These are phyloP conservation scores for Phasia obesa DNA, from an alignment of 2,888 invertebrate species.

Conservation along the genomic window DNA sequence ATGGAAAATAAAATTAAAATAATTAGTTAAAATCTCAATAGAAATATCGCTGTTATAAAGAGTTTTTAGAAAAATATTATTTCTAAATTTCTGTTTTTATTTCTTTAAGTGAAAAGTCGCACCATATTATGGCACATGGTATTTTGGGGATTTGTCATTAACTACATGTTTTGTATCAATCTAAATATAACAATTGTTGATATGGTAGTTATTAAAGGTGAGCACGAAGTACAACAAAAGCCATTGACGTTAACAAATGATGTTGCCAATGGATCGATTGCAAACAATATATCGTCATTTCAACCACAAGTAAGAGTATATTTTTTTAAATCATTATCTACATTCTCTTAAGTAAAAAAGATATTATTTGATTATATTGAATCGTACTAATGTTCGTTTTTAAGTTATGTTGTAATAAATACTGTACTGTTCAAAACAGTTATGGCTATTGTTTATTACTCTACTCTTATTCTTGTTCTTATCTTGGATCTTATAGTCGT, in stretches of 20 bases:
- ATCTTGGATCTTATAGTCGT: no score
- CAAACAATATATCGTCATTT: conserved; percentile 11
- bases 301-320: conserved; percentile 18
- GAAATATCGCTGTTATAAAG: background rate
- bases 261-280: background rate
- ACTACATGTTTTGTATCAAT: conserved; percentile 87
- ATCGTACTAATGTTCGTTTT: background rate
- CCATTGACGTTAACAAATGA: background rate
- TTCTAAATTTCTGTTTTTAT: background rate
- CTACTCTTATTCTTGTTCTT: no score
- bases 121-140: conserved; percentile 86
- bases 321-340: no score
- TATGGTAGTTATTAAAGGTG: conserved; percentile 82
- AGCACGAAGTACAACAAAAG: background rate
- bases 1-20: no score
- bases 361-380: background rate
- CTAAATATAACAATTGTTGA: conserved; percentile 87
- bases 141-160: conserved; percentile 87
- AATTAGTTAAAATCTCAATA: no score
- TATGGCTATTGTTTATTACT: no score
- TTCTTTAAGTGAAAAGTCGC: conserved; percentile 77
- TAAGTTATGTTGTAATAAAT: no score
- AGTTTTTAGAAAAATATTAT: background rate
- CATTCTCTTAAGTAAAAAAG: background rate
- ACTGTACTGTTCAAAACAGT: no score